Base-by-base conservation (phyloP, 1,140 invertebrate genomes). In the Apis laboriosa region DNA sequence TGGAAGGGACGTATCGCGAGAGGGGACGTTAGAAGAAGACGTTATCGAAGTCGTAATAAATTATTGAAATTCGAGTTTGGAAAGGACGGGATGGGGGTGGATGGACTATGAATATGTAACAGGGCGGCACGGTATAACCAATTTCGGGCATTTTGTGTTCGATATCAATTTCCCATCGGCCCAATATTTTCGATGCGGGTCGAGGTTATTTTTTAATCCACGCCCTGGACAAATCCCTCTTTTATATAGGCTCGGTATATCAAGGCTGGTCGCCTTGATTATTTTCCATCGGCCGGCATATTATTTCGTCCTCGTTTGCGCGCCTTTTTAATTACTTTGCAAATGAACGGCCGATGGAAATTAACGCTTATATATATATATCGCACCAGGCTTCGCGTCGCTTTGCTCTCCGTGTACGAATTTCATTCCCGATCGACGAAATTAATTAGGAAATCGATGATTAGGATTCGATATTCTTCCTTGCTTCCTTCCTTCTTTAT, bases 61-160 rank as follows among this genome's bases (percentile, higher is more conserved):
- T 85, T 88, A 88, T 88, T 85, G 86, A 88, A 88, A 85, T 83
- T 60, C 80, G 73, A 88, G 73, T 77, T 74, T 43, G 12, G 19
- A 17, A 24, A 43, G 58, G 68, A 72, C 9, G 17, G 64, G 19
- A 4, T 19, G 19, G 11, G 5, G 53, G 67, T 34, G 72, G 70
- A 63, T 51, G 21, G 15, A 12, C 53, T 12, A 88, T 88, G 80
- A 88, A 88, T 88, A 88, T 88, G 76, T 83, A 88, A 83, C 77
- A 80, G 72, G 80, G 86, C 1, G 9, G 12, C 34, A 43, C 34
- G 8, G 81, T 85, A 75, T 87, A 82, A 84, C 86, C 77, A 82
- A 88, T 88, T 84, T 72, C 76, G 49, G 61, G 75, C 75, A 71
- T 87, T 74, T 85, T 84, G 76, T 68, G 83, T 78, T 76, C 68